Conservation (phyloP, 2,888 invertebrate genomes). For the Clivina fossor region DNA sequence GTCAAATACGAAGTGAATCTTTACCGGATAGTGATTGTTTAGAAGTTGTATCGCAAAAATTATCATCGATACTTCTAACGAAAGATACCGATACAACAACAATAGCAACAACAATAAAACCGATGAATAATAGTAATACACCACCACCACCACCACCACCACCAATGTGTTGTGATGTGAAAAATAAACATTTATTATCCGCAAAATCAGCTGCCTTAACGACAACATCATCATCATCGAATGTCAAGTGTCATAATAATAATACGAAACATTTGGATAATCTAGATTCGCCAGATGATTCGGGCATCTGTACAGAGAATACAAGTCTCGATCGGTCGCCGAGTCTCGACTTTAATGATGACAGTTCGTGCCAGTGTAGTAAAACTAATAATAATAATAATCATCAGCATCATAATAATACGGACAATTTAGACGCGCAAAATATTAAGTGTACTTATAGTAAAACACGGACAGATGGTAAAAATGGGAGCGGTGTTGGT, state of each 20-base stretch:
- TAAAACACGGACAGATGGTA: slow-evolving; percentile 27
- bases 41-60: slow-evolving; percentile 63
- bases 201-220: slow-evolving; percentile 49
- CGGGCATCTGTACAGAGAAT: slow-evolving; percentile 73
- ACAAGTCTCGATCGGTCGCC: slow-evolving; percentile 69
- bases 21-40: slow-evolving; percentile 57
- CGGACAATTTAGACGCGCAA: slow-evolving; percentile 26
- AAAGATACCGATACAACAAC: slow-evolving; percentile 52
- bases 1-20: slow-evolving; percentile 48
- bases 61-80: slow-evolving; percentile 61
- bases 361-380: slow-evolving; percentile 35
- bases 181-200: slow-evolving; percentile 50
- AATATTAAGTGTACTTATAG: slow-evolving; percentile 33
- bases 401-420: slow-evolving; percentile 34
- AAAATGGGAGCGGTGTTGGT: no score
- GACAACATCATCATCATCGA: slow-evolving; percentile 47
- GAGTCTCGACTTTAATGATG: slow-evolving; percentile 56
- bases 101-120: slow-evolving; percentile 1
- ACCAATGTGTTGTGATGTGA: slow-evolving; percentile 16
- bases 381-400: slow-evolving; percentile 34
- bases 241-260: slow-evolving; percentile 28
- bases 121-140: slow-evolving; percentile 7
- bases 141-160: neutral
- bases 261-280: slow-evolving; percentile 30
- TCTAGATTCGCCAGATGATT: slow-evolving; percentile 59